A percentile compares a stretch with the other conserved stretches of the same genome.
These are phyloP conservation scores for Spilosoma lubricipeda DNA, from an alignment of 2,888 invertebrate genomes.

Conservation along the genomic window DNA sequence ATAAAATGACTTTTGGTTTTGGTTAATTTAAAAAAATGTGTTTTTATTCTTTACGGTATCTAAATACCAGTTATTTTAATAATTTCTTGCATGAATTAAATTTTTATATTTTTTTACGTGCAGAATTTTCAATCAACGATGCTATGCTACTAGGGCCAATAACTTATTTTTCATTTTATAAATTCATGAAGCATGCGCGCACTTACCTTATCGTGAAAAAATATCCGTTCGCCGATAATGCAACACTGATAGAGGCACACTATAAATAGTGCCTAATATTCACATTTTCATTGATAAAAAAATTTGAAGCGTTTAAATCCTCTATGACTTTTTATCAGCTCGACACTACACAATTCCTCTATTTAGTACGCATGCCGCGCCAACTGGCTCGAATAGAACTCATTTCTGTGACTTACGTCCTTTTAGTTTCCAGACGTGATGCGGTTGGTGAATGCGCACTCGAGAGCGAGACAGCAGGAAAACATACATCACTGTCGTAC, in stretches of 20 bases:
- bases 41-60: too few relatives aligned
- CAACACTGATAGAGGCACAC: conserved; percentile 34
- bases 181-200: conserved; percentile 33
- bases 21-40: too few relatives aligned
- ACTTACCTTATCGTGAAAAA: conserved; percentile 55
- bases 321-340: conserved; percentile 29
- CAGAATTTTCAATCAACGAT: not conserved
- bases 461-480: conserved; percentile 63
- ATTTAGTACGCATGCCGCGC: conserved; percentile 56
- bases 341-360: conserved; percentile 44
- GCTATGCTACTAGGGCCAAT: not conserved
- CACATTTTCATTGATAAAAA: conserved; percentile 71
- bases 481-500: conserved; percentile 49
- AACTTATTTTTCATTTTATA: not conserved
- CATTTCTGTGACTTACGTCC: conserved; percentile 54
- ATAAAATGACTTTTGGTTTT: too few relatives aligned
- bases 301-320: conserved; percentile 28
- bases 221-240: conserved; percentile 40
- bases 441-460: conserved; percentile 40
- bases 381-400: conserved; percentile 62
- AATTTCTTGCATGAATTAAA: too few relatives aligned
- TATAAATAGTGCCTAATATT: conserved; percentile 35
- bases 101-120: not conserved
- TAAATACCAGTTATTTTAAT: not conserved
- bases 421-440: conserved; percentile 46